These are phyloP conservation scores for Xiphorhynchus erythropygius DNA, from an alignment of 2,797 vertebrate species.

Conservation along the genomic window DNA sequence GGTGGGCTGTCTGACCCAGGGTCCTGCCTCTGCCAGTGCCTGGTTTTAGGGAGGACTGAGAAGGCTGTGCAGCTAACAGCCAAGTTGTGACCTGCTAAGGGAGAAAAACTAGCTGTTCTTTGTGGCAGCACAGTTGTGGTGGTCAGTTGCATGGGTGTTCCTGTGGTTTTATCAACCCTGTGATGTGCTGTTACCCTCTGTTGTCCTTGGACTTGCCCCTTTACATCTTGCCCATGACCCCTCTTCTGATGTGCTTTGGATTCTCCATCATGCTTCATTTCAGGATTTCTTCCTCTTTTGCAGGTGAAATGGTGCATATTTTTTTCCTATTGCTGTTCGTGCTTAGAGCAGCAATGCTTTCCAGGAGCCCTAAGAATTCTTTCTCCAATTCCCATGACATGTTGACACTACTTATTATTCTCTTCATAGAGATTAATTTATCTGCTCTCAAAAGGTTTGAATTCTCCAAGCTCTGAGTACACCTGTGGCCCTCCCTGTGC, in stretches of 20 bases:
- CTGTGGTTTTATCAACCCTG: rapidly evolving
- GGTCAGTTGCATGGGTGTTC: not conserved
- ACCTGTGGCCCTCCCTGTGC: not conserved
- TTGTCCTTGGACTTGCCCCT: not conserved
- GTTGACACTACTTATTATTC: not conserved
- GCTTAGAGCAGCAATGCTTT: not conserved
- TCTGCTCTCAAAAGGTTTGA: not conserved
- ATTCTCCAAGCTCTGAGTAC: not conserved
- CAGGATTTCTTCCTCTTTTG: not conserved
- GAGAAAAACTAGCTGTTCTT: not conserved
- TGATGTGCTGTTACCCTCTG: not conserved
- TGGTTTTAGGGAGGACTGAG: not conserved
- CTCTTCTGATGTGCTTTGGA: rapidly evolving
- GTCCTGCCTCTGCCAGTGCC: not conserved
- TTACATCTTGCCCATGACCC: not conserved
- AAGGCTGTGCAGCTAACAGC: too few relatives aligned
- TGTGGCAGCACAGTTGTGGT: not conserved
- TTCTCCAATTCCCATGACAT: not conserved
- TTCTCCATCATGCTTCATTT: not conserved
- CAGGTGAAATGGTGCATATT: rapidly evolving
- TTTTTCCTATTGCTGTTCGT: not conserved
- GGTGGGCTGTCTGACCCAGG: not conserved
- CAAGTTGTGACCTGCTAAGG: not conserved
- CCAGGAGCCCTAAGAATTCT: rapidly evolving
- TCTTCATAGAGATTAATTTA: not conserved